Base-by-base conservation (phyloP, 1,140 invertebrate species). In the Pseudachorutes palmiensis region DNA sequence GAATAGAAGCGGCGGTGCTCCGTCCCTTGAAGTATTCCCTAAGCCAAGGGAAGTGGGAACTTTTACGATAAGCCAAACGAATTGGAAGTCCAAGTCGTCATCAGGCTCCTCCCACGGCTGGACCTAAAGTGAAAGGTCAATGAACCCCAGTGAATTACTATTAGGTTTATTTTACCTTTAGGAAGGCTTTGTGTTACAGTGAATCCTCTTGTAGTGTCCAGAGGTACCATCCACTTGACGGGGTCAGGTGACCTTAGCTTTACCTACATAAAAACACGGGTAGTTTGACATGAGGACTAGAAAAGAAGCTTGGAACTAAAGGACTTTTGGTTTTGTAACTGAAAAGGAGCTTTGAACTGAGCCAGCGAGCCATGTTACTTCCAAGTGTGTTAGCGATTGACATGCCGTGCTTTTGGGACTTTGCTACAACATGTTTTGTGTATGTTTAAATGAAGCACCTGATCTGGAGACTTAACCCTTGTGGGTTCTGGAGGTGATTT, bases 201-300 rank as follows among this genome's bases (percentile, higher is more conserved):
- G 79, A 94, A 92, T 5, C 90, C 92, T 81, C 92, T 92, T 68
- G 90, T 90, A 67, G 90, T 94, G 78, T 94, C 91, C 71, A 94
- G 82, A 58, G 91, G 91, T 65, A 95, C 91, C 26, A 90, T 94
- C 92, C 92, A 95, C 78, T 93, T 93, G 74, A 94, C 91, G 28
- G 90, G 90, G 79, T 92, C 90, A 3, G 91, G 91, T 12, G 90
- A 92, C 60, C 90, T 85, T 85, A 94, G 89, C 74, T 92, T 86
- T 80, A 91, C 88, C 70, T 72, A 41, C n/a, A n/a, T 33, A 45
- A 45, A 45, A 12, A 12, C 36, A 45, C 9, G 19, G 36, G 36
- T 45, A n/a, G n/a, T n/a, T n/a, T n/a, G n/a, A n/a, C n/a, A n/a
- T n/a, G n/a, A n/a, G n/a, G n/a, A n/a, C n/a, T n/a, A n/a, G n/a